Evolutionary conservation across 2,888 invertebrate species (phyloP).

Genomic region (Junonia oenone): DNA sequence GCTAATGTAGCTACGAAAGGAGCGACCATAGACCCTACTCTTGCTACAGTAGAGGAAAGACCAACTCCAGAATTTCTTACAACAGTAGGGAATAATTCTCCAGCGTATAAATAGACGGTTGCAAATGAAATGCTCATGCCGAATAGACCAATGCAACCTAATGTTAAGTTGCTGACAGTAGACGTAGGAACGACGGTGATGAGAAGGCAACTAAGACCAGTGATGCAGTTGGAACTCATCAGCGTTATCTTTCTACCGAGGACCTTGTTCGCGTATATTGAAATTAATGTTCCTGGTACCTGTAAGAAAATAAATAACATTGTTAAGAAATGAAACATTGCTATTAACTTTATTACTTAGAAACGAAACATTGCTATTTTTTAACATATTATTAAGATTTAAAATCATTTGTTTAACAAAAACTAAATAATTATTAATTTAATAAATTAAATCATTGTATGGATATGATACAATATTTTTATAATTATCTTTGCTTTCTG

Average conservation of each 20-base stretch:
- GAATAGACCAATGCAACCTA: constrained; percentile 88
- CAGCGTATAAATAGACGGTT: constrained; percentile 91
- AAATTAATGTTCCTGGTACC: constrained; percentile 81
- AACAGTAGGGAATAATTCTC: constrained; percentile 93
- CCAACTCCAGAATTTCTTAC: constrained; percentile 93
- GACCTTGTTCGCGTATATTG: constrained; percentile 82
- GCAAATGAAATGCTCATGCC: constrained; percentile 91
- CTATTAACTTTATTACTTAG: not conserved
- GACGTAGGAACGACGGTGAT: constrained; percentile 78
- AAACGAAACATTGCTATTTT: not conserved
- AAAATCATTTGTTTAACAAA: too few relatives aligned
- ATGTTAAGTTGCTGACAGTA: constrained; percentile 73
- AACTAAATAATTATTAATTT: too few relatives aligned
- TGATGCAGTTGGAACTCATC: constrained; percentile 81
- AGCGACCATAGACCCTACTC: constrained; percentile 91
- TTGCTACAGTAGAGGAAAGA: constrained; percentile 89
- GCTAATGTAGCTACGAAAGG: constrained; percentile 88
- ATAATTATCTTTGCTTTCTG: too few relatives aligned
- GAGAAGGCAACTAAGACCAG: constrained; percentile 82
- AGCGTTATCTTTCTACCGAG: constrained; percentile 85
- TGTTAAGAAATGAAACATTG: not conserved
- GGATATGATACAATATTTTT: too few relatives aligned
- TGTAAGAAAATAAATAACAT: constrained; percentile 40
- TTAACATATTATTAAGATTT: not conserved
- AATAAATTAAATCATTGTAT: too few relatives aligned